Evolutionary conservation across 2,113 vertebrate genomes (phyloP).

Genomic region (Actenoides lindsayi): DNA sequence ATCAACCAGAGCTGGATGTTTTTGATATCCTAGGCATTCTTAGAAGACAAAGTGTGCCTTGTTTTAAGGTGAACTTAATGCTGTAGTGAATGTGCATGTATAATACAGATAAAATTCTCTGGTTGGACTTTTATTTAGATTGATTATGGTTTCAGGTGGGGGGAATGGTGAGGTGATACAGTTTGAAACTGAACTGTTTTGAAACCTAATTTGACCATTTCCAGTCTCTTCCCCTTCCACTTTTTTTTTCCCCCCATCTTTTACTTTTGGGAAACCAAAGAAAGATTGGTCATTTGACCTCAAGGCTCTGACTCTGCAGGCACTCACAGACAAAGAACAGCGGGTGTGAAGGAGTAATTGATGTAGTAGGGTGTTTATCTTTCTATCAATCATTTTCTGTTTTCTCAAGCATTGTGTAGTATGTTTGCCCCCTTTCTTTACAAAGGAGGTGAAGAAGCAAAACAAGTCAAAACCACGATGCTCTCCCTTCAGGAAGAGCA

Average conservation of each 20-base stretch:
- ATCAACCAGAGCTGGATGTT: not conserved
- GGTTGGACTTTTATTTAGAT: not conserved
- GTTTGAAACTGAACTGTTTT: not conserved
- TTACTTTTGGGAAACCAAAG: not conserved
- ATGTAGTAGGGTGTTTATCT: not conserved
- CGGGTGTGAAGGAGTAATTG: not conserved
- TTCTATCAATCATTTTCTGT: not conserved
- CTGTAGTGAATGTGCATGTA: not conserved
- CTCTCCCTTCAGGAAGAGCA: not conserved
- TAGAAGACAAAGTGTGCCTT: not conserved
- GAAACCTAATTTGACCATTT: not conserved
- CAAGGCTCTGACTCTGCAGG: not conserved
- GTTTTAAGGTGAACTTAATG: not conserved
- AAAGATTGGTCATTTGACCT: not conserved
- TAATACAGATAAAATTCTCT: not conserved
- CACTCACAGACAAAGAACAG: not conserved
- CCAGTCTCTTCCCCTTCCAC: not conserved
- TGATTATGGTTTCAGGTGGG: not conserved
- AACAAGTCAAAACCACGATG: not conserved
- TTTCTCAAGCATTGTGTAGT: not conserved
- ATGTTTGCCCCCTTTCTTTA: not conserved
- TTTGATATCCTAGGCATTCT: not conserved
- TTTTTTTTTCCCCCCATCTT: not conserved
- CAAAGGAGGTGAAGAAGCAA: not conserved
- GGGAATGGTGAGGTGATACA: not conserved